These are phyloP conservation scores for Oreohelix idahoensis DNA, from an alignment of 1,140 invertebrate species.

Conservation along the genomic window DNA sequence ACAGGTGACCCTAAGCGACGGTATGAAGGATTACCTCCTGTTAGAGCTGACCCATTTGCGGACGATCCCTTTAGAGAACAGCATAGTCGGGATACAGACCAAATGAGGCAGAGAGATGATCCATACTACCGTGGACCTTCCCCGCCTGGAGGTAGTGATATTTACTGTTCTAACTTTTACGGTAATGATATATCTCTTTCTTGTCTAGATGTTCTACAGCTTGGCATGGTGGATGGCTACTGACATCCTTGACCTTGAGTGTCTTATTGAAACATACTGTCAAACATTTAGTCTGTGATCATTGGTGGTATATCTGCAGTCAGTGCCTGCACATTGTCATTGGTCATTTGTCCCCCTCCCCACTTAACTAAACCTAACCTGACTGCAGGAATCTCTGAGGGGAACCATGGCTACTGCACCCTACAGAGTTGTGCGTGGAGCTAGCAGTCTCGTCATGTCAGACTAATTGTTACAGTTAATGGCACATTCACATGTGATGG, in stretches of 20 bases:
- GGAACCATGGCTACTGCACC: too few relatives aligned
- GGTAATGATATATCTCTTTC: constrained; percentile 31
- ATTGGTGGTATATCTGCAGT: too few relatives aligned
- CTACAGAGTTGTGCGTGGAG: too few relatives aligned
- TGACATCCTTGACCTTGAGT: not conserved
- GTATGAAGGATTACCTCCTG: constrained; percentile 65
- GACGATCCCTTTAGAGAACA: constrained; percentile 64
- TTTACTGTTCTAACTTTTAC: constrained; percentile 43
- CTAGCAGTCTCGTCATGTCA: too few relatives aligned
- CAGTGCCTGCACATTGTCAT: too few relatives aligned
- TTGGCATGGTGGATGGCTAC: not conserved
- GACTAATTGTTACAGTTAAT: too few relatives aligned
- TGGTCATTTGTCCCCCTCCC: too few relatives aligned
- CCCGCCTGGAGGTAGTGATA: constrained; percentile 68
- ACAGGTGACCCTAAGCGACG: not conserved
- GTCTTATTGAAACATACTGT: too few relatives aligned
- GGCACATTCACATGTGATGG: too few relatives aligned
- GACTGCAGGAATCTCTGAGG: too few relatives aligned
- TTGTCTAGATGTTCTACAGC: not conserved
- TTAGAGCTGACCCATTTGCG: constrained; percentile 65
- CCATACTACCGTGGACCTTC: constrained; percentile 78
- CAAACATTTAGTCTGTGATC: too few relatives aligned
- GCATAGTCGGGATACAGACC: constrained; percentile 41
- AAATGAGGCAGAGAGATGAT: constrained; percentile 41
- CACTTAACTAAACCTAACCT: too few relatives aligned